These are phyloP conservation scores for Pipistrellus pipistrellus DNA, from an alignment of 2,797 vertebrate genomes.

Conservation along the genomic window DNA sequence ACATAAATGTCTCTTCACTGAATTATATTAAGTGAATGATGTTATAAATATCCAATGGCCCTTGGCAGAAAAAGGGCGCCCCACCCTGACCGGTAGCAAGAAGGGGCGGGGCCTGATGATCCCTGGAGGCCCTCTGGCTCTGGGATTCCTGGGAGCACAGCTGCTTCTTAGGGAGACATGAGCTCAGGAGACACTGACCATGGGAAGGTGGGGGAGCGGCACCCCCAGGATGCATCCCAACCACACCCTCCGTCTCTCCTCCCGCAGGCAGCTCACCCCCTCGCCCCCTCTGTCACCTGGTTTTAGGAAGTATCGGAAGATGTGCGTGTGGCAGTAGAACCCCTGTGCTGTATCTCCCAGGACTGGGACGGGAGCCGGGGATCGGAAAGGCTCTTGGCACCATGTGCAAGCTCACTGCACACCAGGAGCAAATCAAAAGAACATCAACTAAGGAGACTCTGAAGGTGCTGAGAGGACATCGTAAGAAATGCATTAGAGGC, in stretches of 20 bases:
- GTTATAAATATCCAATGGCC: too few relatives aligned
- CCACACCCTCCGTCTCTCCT: neutral
- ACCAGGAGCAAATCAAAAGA: constrained; percentile 52
- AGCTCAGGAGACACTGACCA: neutral
- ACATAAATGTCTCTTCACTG: too few relatives aligned
- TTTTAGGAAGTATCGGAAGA: neutral
- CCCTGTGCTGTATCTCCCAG: too few relatives aligned
- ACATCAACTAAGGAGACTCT: neutral
- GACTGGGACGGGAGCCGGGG: neutral
- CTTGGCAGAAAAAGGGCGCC: too few relatives aligned
- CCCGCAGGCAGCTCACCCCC: neutral
- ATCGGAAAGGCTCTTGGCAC: neutral
- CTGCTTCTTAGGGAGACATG: neutral
- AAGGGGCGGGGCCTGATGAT: neutral
- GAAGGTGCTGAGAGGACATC: neutral
- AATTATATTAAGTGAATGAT: too few relatives aligned
- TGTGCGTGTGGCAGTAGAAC: rapidly evolving
- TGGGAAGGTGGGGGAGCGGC: neutral
- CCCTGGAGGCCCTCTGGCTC: neutral
- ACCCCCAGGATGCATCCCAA: neutral
- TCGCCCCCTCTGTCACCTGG: neutral
- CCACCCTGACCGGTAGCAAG: neutral
- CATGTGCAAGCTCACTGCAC: neutral
- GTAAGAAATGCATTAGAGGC: constrained; percentile 2
- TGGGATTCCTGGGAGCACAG: neutral